Base-by-base conservation (phyloP, 2,888 invertebrate species). In the Kryphioiulus occultus region DNA sequence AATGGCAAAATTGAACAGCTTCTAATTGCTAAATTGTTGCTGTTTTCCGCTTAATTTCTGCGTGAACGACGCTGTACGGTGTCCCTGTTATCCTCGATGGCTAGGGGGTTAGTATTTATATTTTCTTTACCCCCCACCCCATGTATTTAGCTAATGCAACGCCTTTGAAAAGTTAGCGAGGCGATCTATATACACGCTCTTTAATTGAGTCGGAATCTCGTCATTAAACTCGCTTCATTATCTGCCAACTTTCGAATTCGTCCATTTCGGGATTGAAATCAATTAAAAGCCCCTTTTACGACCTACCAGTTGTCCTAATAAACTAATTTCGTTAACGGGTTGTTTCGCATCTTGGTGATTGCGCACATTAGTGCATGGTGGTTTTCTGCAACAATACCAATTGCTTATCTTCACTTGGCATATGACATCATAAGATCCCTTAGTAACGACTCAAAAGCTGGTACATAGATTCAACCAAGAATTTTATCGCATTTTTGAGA, bases 151-250 rank as follows among this genome's bases (percentile, higher is more conserved):
- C 26, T 22, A 22, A 22, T 59, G 22, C 0, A 53, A 26, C 12
- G 12, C 26, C n/a, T 53, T 35, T 53, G 5, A 53, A n/a, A 53
- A 53, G 53, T n/a, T 53, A n/a, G 53, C 19, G 53, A 53, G 53
- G 53, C 53, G 53, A 17, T 53, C 53, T 53, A 53, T 19, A 53
- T 22, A 68, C 35, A 35, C 9, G 68, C 68, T 22, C 68, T 68
- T 68, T 68, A 68, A 68, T 68, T 68, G 68, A 68, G 26, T 68
- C 68, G 22, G 68, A 68, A 68, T 68, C 68, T 68, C 68, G 68
- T 22, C 12, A 68, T 68, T 68, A 68, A 68, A 26, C 68, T 22
- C 68, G 68, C 68, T 68, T 68, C 68, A 68, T 68, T 68, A 68
- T 68, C 68, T 68, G 68, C 68, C 68, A 68, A 68, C 68, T 68